Percentiles rank a stretch among this genome's conserved stretches.
These are phyloP conservation scores for Lepus europaeus DNA, from an alignment of 2,113 vertebrate genomes.

Conservation along the genomic window DNA sequence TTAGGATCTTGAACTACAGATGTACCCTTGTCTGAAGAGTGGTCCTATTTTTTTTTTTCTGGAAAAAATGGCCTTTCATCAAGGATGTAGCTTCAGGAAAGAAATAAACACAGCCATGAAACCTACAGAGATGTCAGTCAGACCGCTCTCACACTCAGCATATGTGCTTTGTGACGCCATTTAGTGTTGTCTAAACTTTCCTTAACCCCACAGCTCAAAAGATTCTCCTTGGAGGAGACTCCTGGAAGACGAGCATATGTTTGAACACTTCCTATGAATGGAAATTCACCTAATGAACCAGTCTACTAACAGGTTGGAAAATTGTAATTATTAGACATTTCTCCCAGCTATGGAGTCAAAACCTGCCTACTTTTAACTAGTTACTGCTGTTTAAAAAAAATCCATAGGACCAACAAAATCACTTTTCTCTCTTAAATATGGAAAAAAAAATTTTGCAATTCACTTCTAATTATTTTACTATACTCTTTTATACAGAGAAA, in stretches of 20 bases:
- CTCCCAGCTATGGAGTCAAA: not conserved
- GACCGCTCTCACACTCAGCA: not conserved
- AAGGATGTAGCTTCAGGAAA: not conserved
- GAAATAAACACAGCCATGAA: not conserved
- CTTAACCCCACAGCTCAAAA: not conserved
- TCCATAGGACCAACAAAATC: not conserved
- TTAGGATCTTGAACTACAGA: not conserved
- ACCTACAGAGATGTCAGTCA: not conserved
- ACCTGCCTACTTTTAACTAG: not conserved
- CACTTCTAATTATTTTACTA: not conserved
- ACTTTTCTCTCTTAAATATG: conserved; percentile 27
- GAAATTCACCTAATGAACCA: not conserved
- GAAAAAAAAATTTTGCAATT: not conserved
- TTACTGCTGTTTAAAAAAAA: not conserved
- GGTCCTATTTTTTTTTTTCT: not conserved
- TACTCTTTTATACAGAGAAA: conserved; percentile 26
- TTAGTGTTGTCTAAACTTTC: not conserved
- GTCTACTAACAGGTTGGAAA: not conserved
- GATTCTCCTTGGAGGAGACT: not conserved
- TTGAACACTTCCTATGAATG: not conserved
- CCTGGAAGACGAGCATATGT: not conserved
- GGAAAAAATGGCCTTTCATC: conserved; percentile 10
- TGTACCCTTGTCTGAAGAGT: not conserved
- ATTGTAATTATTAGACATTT: conserved; percentile 31
- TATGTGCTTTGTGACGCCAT: not conserved